These are phyloP conservation scores for Drosophila yakuba DNA, from an alignment of 1,140 invertebrate genomes.

Conservation along the genomic window DNA sequence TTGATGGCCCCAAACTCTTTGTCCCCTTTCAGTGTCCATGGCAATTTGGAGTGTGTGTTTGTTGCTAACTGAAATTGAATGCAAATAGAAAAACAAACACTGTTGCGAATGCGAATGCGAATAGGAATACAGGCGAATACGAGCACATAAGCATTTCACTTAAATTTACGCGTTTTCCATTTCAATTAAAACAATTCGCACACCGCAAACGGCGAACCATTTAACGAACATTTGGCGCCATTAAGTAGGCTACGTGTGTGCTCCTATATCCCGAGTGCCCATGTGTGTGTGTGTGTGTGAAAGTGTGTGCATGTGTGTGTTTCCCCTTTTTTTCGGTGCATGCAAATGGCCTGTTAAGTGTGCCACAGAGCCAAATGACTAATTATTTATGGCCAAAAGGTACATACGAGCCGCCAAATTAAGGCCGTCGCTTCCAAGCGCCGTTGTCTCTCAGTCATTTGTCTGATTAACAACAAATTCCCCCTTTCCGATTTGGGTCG, in stretches of 20 bases:
- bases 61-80: slow-evolving; percentile 79
- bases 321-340: slow-evolving; percentile 51
- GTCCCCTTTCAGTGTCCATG: slow-evolving; percentile 62
- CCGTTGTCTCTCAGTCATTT: slow-evolving; percentile 50
- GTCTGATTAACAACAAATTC: slow-evolving; percentile 51
- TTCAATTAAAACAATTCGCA: slow-evolving; percentile 79
- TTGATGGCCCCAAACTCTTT: slow-evolving; percentile 21
- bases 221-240: slow-evolving; percentile 67
- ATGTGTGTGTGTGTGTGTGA: neutral
- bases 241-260: slow-evolving; percentile 65
- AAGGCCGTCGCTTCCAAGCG: slow-evolving; percentile 33
- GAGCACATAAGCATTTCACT: slow-evolving; percentile 57
- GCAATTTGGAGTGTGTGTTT: slow-evolving; percentile 68
- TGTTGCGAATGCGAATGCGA: slow-evolving; percentile 10
- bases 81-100: slow-evolving; percentile 75
- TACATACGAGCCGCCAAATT: slow-evolving; percentile 28
- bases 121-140: neutral
- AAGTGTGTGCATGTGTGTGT: neutral
- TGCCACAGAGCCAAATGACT: slow-evolving; percentile 55
- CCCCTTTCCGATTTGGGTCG: slow-evolving; percentile 42
- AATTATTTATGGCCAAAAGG: slow-evolving; percentile 74
- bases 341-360: slow-evolving; percentile 65
- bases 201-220: slow-evolving; percentile 47
- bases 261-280: slow-evolving; percentile 2
- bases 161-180: slow-evolving; percentile 80